Percentiles rank a stretch among this genome's conserved stretches.
These are phyloP conservation scores for Coilia nasus DNA, from an alignment of 2,797 vertebrate genomes.

Conservation along the genomic window DNA sequence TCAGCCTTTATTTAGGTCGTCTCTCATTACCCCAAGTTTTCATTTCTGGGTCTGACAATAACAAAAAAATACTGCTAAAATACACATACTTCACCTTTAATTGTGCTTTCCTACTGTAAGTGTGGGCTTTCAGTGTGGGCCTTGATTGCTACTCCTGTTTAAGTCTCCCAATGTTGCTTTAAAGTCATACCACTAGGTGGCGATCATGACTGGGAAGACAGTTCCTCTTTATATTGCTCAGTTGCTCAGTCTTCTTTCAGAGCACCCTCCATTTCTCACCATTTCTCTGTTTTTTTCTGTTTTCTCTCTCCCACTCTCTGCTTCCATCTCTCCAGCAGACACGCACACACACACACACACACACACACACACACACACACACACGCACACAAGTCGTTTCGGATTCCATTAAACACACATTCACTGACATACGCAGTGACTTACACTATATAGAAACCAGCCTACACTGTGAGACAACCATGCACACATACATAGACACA, in stretches of 20 bases:
- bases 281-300: not conserved
- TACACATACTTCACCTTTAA: too few relatives aligned
- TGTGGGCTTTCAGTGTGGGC: too few relatives aligned
- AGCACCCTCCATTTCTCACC: not conserved
- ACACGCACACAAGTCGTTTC: not conserved
- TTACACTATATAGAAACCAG: not conserved
- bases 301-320: not conserved
- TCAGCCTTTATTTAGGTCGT: too few relatives aligned
- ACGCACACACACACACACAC: not conserved
- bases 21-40: too few relatives aligned
- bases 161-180: not conserved
- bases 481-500: not conserved
- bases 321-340: not conserved
- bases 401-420: not conserved
- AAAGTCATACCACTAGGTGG: not conserved
- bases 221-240: not conserved
- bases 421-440: not conserved
- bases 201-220: not conserved
- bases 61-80: too few relatives aligned
- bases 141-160: not conserved
- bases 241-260: not conserved
- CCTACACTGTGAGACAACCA: not conserved
- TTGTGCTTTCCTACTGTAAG: too few relatives aligned
- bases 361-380: not conserved
- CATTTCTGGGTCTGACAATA: too few relatives aligned